phyloP scores from a whole-genome alignment of 2,113 vertebrate genomes.

The human region GRCh38 chr9:126877001-126877500 shows the following conservation, averaged over 20 bases:
- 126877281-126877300: not conserved
- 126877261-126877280: not conserved
- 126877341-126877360: not conserved
- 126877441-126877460: not conserved
- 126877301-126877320: not conserved
- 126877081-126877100: not conserved
- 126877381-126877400: not conserved
- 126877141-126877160: not conserved
- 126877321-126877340: not conserved
- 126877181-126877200: not conserved
- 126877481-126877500: constrained; percentile 11
- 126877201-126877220: constrained; percentile 43
- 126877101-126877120: constrained; percentile 40
- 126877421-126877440: constrained; percentile 46
- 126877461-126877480: not conserved
- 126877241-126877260: not conserved
- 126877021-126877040: not conserved
- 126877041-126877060: not conserved
- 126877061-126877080: constrained; percentile 1
- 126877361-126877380: not conserved
- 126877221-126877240: not conserved
- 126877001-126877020: not conserved
- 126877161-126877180: not conserved
- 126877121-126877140: constrained; percentile 1
- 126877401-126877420: constrained; percentile 34